A percentile compares a stretch with the other conserved stretches of the same genome.
Evolutionary conservation across 2,888 invertebrate genomes (phyloP).

Genomic region (Hyppa rectilinea): DNA sequence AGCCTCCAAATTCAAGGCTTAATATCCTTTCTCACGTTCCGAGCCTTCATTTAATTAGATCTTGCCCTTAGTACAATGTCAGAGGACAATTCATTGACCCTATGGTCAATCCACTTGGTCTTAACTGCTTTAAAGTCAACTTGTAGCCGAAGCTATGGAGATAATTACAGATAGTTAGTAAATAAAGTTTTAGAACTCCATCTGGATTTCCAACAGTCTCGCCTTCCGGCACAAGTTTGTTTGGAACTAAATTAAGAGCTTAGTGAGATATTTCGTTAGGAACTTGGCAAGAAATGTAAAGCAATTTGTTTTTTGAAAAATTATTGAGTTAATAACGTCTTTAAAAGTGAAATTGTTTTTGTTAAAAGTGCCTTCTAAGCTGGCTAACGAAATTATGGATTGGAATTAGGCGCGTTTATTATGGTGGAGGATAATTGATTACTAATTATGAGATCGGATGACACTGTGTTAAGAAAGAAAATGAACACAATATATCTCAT

Average conservation of each 20-base stretch:
- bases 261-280: conserved; percentile 48
- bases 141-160: conserved; percentile 53
- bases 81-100: conserved; percentile 62
- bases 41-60: conserved; percentile 61
- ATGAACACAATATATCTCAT: conserved; percentile 20
- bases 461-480: conserved; percentile 25
- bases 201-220: conserved; percentile 41
- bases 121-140: conserved; percentile 54
- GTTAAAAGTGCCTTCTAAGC: conserved; percentile 1
- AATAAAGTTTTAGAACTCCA: conserved; percentile 56
- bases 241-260: conserved; percentile 52
- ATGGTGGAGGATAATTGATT: conserved; percentile 34
- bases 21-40: conserved; percentile 53
- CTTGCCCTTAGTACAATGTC: conserved; percentile 59
- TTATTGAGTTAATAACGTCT: conserved; percentile 47
- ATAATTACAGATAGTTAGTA: conserved; percentile 52
- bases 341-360: conserved; percentile 23
- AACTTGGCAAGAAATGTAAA: conserved; percentile 45
- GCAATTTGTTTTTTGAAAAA: conserved; percentile 49
- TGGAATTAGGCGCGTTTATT: conserved; percentile 23
- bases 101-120: conserved; percentile 50
- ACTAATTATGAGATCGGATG: conserved; percentile 47
- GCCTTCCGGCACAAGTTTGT: conserved; percentile 59
- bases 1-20: conserved; percentile 13
- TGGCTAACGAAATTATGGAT: conserved; percentile 19